Evolutionary conservation across 2,113 vertebrate genomes (phyloP), one percentile per base, ranked within the genome.

Genomic region (Agelaius phoeniceus): DNA sequence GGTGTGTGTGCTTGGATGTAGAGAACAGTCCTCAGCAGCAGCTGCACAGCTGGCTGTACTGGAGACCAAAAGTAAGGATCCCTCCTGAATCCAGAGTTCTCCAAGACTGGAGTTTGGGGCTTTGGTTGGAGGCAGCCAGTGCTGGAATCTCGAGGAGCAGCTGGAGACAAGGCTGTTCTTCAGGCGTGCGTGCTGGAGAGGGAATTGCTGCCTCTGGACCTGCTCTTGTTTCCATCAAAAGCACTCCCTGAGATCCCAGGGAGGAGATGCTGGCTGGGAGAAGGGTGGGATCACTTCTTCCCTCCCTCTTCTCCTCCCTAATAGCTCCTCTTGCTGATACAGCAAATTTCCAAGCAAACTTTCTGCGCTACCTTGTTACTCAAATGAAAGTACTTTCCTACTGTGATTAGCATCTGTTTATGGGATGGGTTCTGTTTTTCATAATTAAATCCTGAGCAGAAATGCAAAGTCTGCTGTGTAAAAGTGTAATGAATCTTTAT

Each of bases 401-500:
- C 95, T 94, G 46, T 23, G 85, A 97, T 97, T 97, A 97, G 96
- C 97, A 96, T 97, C 97, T 98, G 95, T 97, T 98, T 97, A 95
- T 98, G 97, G 97, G 97, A 94, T 96, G 95, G 91, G 95, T 96
- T 93, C 89, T 98, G 94, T 94, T 98, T 94, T 97, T 97, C 85
- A 51, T 97, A 98, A 98, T 98, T 98, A 97, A 90, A 97, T 98
- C 96, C 95, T 73, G 61, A 95, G 87, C 95, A 96, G 96, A 97
- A 97, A 97, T 97, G 96, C 96, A 96, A 96, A 97, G 87, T 82
- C 97, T 97, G 93, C 96, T 96, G 24, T 95, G 95, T 96, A 92
- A 96, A 95, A 95, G 96, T 96, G 97, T 98, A 98, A 98, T 98
- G 97, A 98, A 97, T 98, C 97, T 97, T 98, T 97, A 98, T 98